Percentiles rank a stretch among this genome's conserved stretches.
phyloP scores from a whole-genome alignment of 92 coral and sea anemone genomes.

The Hydrozoanthus gracilis region DNA sequence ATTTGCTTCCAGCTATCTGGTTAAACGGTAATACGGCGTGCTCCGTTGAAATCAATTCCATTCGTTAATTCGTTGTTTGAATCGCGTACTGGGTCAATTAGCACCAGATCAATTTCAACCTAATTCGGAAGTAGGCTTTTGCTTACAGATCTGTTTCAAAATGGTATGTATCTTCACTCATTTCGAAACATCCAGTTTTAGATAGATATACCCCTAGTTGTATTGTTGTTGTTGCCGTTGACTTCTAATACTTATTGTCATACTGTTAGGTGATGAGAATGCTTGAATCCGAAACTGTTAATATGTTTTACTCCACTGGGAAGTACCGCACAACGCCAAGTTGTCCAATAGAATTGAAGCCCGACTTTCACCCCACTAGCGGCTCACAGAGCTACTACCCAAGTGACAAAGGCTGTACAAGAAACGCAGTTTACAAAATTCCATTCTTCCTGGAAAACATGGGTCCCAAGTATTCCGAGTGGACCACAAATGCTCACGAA shows the following conservation, averaged over 20 bases:
- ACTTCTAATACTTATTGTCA: constrained; percentile 2
- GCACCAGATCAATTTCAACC: too few relatives aligned
- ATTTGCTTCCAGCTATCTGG: too few relatives aligned
- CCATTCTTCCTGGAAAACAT: not conserved
- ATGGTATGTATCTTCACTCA: too few relatives aligned
- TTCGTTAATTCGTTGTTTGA: too few relatives aligned
- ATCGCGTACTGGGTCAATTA: too few relatives aligned
- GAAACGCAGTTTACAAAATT: not conserved
- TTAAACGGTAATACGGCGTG: too few relatives aligned
- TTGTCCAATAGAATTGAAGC: not conserved
- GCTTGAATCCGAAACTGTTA: not conserved
- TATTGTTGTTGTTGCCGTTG: constrained; percentile 3
- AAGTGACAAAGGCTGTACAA: not conserved
- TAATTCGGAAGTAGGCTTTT: too few relatives aligned
- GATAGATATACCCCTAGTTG: not conserved
- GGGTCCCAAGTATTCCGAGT: too few relatives aligned
- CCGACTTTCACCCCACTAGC: not conserved
- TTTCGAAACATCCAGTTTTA: too few relatives aligned
- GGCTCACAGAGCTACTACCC: not conserved
- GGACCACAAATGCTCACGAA: too few relatives aligned
- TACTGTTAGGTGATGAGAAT: constrained; percentile 1
- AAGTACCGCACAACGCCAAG: not conserved
- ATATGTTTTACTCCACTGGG: not conserved
- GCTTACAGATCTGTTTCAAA: too few relatives aligned
- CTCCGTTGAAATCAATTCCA: too few relatives aligned